Conservation (phyloP, 1,140 invertebrate genomes). For the Formica selysi region DNA sequence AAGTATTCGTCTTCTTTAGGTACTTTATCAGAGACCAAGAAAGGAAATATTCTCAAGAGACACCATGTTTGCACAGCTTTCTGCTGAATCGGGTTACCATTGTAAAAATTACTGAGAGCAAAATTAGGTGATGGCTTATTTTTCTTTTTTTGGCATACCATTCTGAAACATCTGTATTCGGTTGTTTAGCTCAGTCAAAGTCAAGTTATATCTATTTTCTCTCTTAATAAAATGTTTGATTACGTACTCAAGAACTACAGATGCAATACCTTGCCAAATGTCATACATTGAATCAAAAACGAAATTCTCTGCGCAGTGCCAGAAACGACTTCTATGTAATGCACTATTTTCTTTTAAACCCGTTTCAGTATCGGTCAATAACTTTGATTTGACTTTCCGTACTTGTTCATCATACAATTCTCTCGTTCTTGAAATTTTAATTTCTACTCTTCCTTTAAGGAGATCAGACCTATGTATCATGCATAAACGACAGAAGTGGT, state of each 20-base stretch:
- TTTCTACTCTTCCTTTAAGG: background rate
- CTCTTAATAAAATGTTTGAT: constrained; percentile 2
- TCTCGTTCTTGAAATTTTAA: background rate
- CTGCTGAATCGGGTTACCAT: background rate
- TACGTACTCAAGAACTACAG: background rate
- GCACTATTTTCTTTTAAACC: background rate
- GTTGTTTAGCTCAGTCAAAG: constrained; percentile 5
- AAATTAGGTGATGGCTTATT: background rate
- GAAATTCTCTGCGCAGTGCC: background rate
- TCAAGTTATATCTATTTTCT: background rate
- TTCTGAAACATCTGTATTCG: constrained; percentile 7
- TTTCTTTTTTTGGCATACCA: background rate
- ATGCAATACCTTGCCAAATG: background rate
- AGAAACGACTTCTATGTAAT: background rate
- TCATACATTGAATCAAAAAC: constrained; percentile 4
- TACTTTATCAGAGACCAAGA: constrained; percentile 4
- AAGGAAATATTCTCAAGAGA: constrained; percentile 4
- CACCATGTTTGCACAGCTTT: constrained; percentile 4
- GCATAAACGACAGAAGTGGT: background rate
- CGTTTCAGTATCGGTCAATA: constrained; percentile 3
- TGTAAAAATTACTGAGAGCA: background rate
- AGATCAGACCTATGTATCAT: background rate
- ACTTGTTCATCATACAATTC: background rate
- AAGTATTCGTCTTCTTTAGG: background rate
- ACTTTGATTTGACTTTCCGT: background rate